Percentiles rank a stretch among this genome's conserved stretches.
Evolutionary conservation across 2,797 vertebrate genomes (phyloP).

Genomic region (Mormyrus hasselquistii): DNA sequence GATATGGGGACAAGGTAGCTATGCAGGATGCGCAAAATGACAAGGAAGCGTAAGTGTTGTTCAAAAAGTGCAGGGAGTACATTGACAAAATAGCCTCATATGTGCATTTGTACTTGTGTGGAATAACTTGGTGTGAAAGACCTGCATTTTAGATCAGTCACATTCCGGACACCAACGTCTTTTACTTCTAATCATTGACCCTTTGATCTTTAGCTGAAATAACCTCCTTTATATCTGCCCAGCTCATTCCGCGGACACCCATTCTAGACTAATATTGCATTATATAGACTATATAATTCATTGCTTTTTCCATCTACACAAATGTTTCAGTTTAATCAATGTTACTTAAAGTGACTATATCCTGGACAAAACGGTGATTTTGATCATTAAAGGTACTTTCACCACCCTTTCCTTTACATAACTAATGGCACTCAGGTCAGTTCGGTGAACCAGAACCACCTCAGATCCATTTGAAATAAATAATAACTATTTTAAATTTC

Average conservation of each 20-base stretch:
- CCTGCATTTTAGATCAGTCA: neutral
- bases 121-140: neutral
- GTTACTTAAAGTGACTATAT: neutral
- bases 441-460: neutral
- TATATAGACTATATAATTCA: neutral
- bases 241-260: neutral
- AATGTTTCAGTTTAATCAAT: neutral
- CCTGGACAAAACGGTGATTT: neutral
- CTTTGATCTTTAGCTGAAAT: neutral
- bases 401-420: neutral
- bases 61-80: neutral
- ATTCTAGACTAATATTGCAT: neutral
- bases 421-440: neutral
- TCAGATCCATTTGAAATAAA: neutral
- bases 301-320: neutral
- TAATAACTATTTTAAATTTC: neutral
- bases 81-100: neutral
- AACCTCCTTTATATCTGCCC: neutral
- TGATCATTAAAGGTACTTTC: neutral
- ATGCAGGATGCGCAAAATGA: neutral
- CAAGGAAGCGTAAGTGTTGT: neutral
- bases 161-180: neutral
- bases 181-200: neutral
- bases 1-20: neutral
- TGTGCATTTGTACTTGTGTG: neutral